Conservation (phyloP, 2,113 vertebrate species). For the Scomber colias region DNA sequence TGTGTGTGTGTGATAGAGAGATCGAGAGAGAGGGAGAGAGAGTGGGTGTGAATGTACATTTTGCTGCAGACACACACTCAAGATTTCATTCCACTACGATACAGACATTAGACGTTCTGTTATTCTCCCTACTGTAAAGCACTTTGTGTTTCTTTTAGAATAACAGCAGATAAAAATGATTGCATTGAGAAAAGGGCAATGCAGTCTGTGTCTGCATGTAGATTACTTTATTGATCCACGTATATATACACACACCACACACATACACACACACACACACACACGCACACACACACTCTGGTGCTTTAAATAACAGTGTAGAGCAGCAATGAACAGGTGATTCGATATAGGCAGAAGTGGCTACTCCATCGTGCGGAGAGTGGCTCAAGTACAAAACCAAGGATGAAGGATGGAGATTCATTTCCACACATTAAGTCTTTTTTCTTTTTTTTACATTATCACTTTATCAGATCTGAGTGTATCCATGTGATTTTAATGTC, state of each 20-base stretch:
- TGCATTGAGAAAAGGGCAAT: conserved; percentile 48
- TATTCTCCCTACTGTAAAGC: neutral
- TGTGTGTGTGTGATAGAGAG: conserved; percentile 8
- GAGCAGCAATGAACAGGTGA: conserved; percentile 40
- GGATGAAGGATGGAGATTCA: conserved; percentile 3
- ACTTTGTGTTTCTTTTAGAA: conserved; percentile 34
- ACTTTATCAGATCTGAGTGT: neutral
- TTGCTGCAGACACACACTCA: conserved; percentile 35
- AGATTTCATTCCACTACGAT: conserved; percentile 38
- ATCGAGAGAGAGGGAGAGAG: neutral
- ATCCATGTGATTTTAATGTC: neutral
- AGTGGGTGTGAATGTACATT: conserved; percentile 29
- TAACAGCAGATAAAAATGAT: conserved; percentile 60
- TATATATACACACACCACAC: conserved; percentile 22
- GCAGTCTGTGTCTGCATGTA: conserved; percentile 39
- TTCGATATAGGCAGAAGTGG: conserved; percentile 26
- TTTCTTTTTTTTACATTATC: neutral
- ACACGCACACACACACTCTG: conserved; percentile 5
- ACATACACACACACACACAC: conserved; percentile 25
- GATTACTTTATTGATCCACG: conserved; percentile 68
- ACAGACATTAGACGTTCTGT: conserved; percentile 8
- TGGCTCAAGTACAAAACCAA: conserved; percentile 10
- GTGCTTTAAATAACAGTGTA: conserved; percentile 53
- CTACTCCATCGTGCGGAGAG: conserved; percentile 35
- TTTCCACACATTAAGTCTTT: neutral